Conservation (phyloP, 2,797 vertebrate species). For the Lemur catta region DNA sequence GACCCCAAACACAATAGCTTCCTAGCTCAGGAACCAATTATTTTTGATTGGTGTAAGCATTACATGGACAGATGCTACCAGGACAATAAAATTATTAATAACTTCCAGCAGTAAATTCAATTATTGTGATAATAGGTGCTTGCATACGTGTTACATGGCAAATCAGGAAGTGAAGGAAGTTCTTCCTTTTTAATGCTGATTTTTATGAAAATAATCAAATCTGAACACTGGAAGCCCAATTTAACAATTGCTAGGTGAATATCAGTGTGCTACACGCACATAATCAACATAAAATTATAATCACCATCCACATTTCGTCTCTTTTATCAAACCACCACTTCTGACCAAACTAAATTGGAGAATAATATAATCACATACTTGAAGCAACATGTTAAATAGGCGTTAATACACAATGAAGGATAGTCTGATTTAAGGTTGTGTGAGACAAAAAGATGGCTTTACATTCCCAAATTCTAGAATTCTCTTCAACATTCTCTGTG, state of each 20-base stretch:
- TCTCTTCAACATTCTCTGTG: neutral
- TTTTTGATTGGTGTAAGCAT: slow-evolving; percentile 54
- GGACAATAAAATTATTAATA: slow-evolving; percentile 61
- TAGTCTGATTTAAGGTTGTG: neutral
- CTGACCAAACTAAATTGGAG: neutral
- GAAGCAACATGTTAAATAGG: neutral
- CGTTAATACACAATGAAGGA: neutral
- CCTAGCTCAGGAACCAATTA: slow-evolving; percentile 53
- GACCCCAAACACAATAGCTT: neutral
- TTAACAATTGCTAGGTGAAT: neutral
- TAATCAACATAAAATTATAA: neutral
- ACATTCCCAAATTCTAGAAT: neutral
- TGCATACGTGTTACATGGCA: neutral
- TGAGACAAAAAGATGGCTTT: neutral
- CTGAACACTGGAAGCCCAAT: neutral
- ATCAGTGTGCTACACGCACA: neutral
- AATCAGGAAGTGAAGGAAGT: neutral
- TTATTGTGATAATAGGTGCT: slow-evolving; percentile 26
- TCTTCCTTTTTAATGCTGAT: neutral
- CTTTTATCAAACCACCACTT: slow-evolving; percentile 5
- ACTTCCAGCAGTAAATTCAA: slow-evolving; percentile 59
- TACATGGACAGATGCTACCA: slow-evolving; percentile 13
- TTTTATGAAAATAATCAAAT: slow-evolving; percentile 25
- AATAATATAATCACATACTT: neutral
- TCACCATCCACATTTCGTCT: neutral